Base-by-base conservation (phyloP, 1,140 invertebrate species). In the Neuroterus valhalla region DNA sequence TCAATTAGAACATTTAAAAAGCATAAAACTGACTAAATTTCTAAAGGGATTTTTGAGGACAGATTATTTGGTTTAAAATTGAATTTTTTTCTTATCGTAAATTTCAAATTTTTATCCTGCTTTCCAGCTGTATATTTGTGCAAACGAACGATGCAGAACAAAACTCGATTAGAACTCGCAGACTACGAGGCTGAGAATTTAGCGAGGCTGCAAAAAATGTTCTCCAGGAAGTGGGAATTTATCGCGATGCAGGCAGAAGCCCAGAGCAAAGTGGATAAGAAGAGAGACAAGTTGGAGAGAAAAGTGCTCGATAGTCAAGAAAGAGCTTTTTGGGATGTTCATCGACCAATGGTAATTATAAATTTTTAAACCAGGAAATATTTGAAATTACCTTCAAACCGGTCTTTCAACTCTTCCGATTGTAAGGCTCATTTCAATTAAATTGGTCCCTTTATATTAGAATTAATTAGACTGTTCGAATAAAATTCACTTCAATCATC, bases 61-160 rank as follows among this genome's bases (percentile, higher is more conserved):
- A n/a, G n/a, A n/a, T n/a, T 70, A 2, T 38, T 38, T 17, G 4
- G 43, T 17, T 55, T 55, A 21, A 68, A 44, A 68, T 45, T 68
- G 21, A 68, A n/a, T 50, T 38, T 31, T 42, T n/a, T 43, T 15
- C 14, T 31, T 3, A 67, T 67, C 8, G 48, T 12, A 23, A 69
- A 12, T 48, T 48, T 38, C 31, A 38, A 38, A 38, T 38, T 5
- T 8, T 38, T 0, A 38, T 38, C 31, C 31, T 38, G 10, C 50
- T 79, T 79, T 79, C 12, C 90, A 98, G 97, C 98, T 84, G 98
- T 99, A 3, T 99, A 99, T 91, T 92, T 99, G 70, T 99, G 98
- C 91, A 99, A 99, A 91, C 92, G 98, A 72, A 99, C 98, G 26
- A 99, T 99, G 98, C 98, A 99, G 91, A 99, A 99, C 89, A 99